Evolutionary conservation across 2,888 invertebrate species (phyloP), one percentile per base, ranked within the genome.

Genomic region (Nomada fucata): DNA sequence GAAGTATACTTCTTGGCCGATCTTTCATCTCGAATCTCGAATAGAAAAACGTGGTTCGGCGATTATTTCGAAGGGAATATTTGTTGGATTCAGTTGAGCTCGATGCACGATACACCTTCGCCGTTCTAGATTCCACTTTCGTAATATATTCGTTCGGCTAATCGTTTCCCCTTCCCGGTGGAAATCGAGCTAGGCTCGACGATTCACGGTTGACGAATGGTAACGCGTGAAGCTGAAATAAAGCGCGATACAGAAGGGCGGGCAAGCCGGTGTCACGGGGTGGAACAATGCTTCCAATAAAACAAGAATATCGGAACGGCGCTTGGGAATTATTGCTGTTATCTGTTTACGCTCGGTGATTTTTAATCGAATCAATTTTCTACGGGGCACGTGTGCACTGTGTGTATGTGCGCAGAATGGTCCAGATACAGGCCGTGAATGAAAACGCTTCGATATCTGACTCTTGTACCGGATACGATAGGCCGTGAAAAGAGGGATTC

Each of bases 281-380:
- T 55, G 29, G 59, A 70, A 73, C 73, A 79, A 81, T 70, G 79
- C 52, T 59, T 59, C 53, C 72, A 44, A 72, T 60, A 73, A 73
- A 65, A 79, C 61, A 53, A 26, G 71, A 76, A 63, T 36, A 71
- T 63, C 71, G 80, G 60, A 75, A 73, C 65, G 60, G 55, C 59
- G 68, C 68, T 75, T 15, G 55, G 74, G 74, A 80, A 87, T 87
- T 85, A 86, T 85, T 78, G 79, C 79, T 57, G 81, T 79, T 88
- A 88, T 86, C 86, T 75, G 79, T 89, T 89, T 82, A 86, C 88
- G 85, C 85, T 74, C 70, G 82, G 64, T 79, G 84, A 82, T 79
- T 83, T 82, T 83, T 81, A 83, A 80, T 83, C 79, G 77, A 73
- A 82, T 74, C 79, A 76, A 84, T 84, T 84, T 70, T 76, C 86